Conservation (phyloP, 2,888 invertebrate species). For the Endotricha flammealis region DNA sequence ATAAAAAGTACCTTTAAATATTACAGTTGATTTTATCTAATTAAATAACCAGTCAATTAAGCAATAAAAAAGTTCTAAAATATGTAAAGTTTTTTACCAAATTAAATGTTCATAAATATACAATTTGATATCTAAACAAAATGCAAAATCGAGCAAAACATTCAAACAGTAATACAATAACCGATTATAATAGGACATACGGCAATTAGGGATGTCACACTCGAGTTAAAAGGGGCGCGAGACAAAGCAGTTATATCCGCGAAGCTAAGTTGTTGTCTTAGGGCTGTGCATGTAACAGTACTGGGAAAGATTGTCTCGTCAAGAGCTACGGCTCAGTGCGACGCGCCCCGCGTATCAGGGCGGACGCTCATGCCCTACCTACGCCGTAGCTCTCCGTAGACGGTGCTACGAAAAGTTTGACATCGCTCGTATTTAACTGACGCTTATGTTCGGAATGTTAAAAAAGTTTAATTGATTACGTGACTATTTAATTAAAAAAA, state of each 20-base stretch:
- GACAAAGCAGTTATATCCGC: slow-evolving; percentile 64
- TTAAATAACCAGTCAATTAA: no score
- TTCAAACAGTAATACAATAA: background rate
- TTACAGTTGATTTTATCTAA: no score
- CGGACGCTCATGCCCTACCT: slow-evolving; percentile 47
- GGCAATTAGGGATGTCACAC: slow-evolving; percentile 30
- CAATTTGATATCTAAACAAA: no score
- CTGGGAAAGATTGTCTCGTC: slow-evolving; percentile 73
- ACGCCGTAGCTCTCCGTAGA: slow-evolving; percentile 32
- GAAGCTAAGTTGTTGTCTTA: slow-evolving; percentile 69
- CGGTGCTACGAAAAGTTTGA: slow-evolving; percentile 25
- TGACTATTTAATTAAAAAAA: background rate
- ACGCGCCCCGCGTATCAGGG: slow-evolving; percentile 55
- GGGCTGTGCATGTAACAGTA: slow-evolving; percentile 41
- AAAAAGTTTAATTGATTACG: background rate
- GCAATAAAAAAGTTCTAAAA: no score
- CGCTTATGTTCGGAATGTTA: slow-evolving; percentile 3
- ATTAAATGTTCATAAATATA: no score
- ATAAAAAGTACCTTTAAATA: no score
- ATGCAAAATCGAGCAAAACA: no score
- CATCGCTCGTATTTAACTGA: slow-evolving; percentile 22
- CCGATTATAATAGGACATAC: slow-evolving; percentile 7
- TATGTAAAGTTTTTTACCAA: no score
- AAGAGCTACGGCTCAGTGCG: slow-evolving; percentile 64
- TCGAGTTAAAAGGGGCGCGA: slow-evolving; percentile 42